Base-by-base conservation (phyloP, 1,140 invertebrate species). In the Danaus plexippus region DNA sequence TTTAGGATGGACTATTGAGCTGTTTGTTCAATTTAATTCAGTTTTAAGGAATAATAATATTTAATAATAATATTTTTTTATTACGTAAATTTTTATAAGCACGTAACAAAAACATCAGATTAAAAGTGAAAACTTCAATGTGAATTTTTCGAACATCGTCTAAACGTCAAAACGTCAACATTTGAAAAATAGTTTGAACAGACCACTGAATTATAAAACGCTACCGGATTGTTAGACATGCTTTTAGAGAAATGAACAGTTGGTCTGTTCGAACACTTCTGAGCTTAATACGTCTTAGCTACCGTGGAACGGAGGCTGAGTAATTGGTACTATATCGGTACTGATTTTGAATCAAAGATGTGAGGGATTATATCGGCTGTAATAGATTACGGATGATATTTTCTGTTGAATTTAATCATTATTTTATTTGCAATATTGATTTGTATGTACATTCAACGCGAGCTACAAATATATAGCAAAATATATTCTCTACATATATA, bases 161-260 rank as follows among this genome's bases (percentile, higher is more conserved):
- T 52, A 57, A 53, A 52, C 52, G 52, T 61, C 59, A 57, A 59
- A 22, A 44, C 40, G 55, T 61, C 54, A 49, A 55, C 18, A 40
- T n/a, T n/a, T 46, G 61, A 54, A 63, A 63, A 63, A 63, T 62
- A 44, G 45, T 59, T 44, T 40, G 49, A 63, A 54, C 57, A 61
- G 50, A 49, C 52, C 22, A n/a, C 46, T 66, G 59, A 59, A 66
- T 66, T 66, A 66, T 66, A 66, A 43, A 66, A 47, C 41, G 22
- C 13, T 41, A 41, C 49, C 53, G 46, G 43, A 12, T 55, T 47
- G 53, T 53, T 54, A 45, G 59, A 62, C 54, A 62, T 55, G 66
- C 66, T 68, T 65, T 68, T 61, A 68, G 60, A 68, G 54, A 65
- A 68, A 68, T 68, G 66, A 68, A 63, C 66, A 47, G 63, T 60